Evolutionary conservation across 2,113 vertebrate species (phyloP), one percentile per base, ranked within the genome.

Genomic region (Pelusios castaneus): DNA sequence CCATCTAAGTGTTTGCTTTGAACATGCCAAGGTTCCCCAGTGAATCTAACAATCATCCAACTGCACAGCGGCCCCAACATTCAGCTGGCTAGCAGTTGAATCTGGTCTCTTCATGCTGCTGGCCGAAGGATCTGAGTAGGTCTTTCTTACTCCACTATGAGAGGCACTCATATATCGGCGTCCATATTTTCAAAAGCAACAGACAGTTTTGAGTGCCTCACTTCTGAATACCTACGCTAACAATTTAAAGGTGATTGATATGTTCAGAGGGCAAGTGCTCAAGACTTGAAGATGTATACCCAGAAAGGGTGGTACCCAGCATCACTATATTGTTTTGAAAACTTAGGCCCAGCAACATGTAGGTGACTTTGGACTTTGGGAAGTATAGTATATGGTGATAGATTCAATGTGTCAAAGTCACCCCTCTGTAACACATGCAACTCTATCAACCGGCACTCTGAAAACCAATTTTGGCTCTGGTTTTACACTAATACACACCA

Each of bases 391-490:
- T 80, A 16, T 80, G 79, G 17, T 17, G 24, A 13, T 9, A 49
- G 8, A 2, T 56, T 80, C 84, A 56, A 12, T 31, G 17, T 47
- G 24, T 91, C 54, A 82, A 87, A 77, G 5, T n/a, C 4, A 67
- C 41, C 11, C 1, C 0, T 25, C 2, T n/a, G 84, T 89, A 3
- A 0, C 27, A 6, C 12, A 24, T 19, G 25, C 10, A 0, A 24
- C 13, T 31, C 47, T n/a, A n/a, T n/a, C n/a, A 87, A 34, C 43
- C 81, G 51, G 51, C 47, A 52, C 27, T 43, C 56, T 38, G n/a
- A 80, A 43, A 82, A 14, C 0, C 0, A 6, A 5, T 80, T 25
- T 79, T 67, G 17, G 34, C 31, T 21, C 63, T n/a, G n/a, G 34
- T 63, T 63, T 63, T 31, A 63, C 60, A 63, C 12, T 34, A 60